These are phyloP conservation scores for Eremobia ochroleuca DNA, from an alignment of 2,888 invertebrate genomes.

Conservation along the genomic window DNA sequence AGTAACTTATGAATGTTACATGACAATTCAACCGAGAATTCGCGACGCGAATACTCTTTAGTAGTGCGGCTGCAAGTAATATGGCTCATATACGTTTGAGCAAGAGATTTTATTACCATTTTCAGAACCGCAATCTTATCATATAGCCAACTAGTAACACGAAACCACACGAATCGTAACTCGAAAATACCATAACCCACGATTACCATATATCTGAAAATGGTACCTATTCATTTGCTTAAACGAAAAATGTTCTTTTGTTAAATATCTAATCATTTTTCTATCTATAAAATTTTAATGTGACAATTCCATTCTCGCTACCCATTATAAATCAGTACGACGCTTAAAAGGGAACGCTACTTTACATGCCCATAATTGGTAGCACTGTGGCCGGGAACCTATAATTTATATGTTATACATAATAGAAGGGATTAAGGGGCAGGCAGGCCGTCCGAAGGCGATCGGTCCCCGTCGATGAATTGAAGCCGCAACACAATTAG, in stretches of 20 bases:
- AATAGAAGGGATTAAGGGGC: conserved; percentile 58
- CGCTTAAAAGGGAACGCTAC: conserved; percentile 25
- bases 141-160: not conserved
- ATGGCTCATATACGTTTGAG: conserved; percentile 39
- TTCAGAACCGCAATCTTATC: not conserved
- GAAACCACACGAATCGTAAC: not conserved
- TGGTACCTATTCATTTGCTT: not conserved
- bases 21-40: conserved; percentile 62
- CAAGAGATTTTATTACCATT: conserved; percentile 41
- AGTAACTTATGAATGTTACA: conserved; percentile 69
- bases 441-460: conserved; percentile 35
- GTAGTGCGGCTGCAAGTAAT: conserved; percentile 43
- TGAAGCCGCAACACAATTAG: conserved; percentile 63
- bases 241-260: conserved; percentile 6
- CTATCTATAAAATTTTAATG: conserved; percentile 20
- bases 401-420: conserved; percentile 52
- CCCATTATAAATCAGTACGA: conserved; percentile 56
- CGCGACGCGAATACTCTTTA: conserved; percentile 62
- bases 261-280: conserved; percentile 14
- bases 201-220: not conserved
- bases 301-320: conserved; percentile 30
- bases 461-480: conserved; percentile 57
- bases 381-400: conserved; percentile 12
- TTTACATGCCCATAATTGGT: conserved; percentile 33
- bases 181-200: not conserved